Evolutionary conservation across 2,888 invertebrate genomes (phyloP).

Genomic region (Harpagoxenus sublaevis): DNA sequence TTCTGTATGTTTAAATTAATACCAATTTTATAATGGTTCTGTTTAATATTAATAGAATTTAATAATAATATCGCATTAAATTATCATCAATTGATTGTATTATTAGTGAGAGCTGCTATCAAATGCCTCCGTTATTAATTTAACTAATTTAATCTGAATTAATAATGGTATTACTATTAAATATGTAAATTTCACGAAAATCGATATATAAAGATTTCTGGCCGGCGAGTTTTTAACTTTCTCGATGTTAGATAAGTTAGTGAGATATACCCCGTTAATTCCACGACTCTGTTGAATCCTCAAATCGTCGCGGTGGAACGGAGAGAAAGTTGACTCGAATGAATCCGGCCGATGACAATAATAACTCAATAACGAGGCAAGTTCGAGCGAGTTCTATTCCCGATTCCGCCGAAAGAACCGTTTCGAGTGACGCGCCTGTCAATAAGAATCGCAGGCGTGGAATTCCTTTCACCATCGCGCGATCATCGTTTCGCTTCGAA

Average conservation of each 20-base stretch:
- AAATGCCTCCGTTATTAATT: not conserved
- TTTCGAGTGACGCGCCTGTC: conserved; percentile 43
- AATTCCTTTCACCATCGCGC: conserved; percentile 48
- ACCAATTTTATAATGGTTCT: not conserved
- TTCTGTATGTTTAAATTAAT: not conserved
- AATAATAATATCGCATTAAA: conserved; percentile 1
- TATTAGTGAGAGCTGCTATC: not conserved
- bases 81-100: not conserved
- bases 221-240: not conserved
- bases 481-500: conserved; percentile 31
- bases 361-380: conserved; percentile 59
- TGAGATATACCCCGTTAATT: not conserved
- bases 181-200: not conserved
- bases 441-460: conserved; percentile 30
- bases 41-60: not conserved
- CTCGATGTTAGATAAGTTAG: conserved; percentile 10
- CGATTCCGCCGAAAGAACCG: conserved; percentile 40
- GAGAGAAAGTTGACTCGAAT: conserved; percentile 59
- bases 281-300: not conserved
- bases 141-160: not conserved
- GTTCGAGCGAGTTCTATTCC: conserved; percentile 34
- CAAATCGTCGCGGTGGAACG: conserved; percentile 31
- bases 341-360: conserved; percentile 37
- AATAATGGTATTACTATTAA: not conserved
- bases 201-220: not conserved